Percentiles rank a stretch among this genome's conserved stretches.
These are phyloP conservation scores for Drosophila lacteicornis DNA, from an alignment of 1,140 invertebrate genomes.

Conservation along the genomic window DNA sequence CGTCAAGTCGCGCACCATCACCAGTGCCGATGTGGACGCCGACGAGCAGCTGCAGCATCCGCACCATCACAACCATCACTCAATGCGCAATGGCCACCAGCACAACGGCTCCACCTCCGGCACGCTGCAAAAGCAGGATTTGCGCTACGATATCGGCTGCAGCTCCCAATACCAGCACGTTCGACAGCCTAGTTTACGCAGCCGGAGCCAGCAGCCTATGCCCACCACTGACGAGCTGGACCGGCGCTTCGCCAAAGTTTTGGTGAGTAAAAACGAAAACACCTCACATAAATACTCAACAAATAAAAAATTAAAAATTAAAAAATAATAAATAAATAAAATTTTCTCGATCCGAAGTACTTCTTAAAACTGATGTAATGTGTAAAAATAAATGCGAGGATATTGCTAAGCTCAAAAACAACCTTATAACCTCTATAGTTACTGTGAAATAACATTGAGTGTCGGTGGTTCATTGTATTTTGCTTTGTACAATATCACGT, in stretches of 20 bases:
- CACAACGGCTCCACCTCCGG: slow-evolving; percentile 27
- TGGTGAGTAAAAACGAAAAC: slow-evolving; percentile 89
- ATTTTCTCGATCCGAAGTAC: too few relatives aligned
- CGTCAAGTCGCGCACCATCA: slow-evolving; percentile 76
- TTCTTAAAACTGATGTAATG: too few relatives aligned
- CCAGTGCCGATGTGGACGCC: slow-evolving; percentile 65
- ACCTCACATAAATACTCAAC: background rate
- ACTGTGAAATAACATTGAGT: too few relatives aligned
- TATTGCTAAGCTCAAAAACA: background rate
- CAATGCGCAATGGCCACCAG: slow-evolving; percentile 67
- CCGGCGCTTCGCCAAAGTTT: slow-evolving; percentile 96
- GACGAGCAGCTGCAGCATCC: slow-evolving; percentile 50
- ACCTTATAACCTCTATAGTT: too few relatives aligned
- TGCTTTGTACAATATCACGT: background rate
- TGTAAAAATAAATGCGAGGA: background rate
- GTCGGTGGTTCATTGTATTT: too few relatives aligned
- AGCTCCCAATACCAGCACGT: slow-evolving; percentile 84
- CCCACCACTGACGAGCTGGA: slow-evolving; percentile 95
- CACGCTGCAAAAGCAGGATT: slow-evolving; percentile 77
- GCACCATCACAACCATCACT: slow-evolving; percentile 43
- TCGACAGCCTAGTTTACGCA: slow-evolving; percentile 90
- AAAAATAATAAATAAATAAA: too few relatives aligned
- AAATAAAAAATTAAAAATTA: background rate
- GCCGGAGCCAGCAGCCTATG: slow-evolving; percentile 93
- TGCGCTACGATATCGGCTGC: slow-evolving; percentile 80